These are phyloP conservation scores for Leucophora obtusa DNA, from an alignment of 2,888 invertebrate genomes.

Conservation along the genomic window DNA sequence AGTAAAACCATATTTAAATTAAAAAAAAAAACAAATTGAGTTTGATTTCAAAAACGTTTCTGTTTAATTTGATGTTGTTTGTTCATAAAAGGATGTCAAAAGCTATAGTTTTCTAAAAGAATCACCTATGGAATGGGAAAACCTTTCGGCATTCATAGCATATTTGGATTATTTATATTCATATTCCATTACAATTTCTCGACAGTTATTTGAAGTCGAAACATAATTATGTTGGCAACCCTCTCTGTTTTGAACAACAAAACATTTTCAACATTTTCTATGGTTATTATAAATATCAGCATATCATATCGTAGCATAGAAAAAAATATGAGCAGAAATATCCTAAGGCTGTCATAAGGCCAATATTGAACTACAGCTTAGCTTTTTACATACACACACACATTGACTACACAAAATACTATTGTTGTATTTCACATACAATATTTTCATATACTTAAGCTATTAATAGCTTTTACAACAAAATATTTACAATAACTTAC, in stretches of 20 bases:
- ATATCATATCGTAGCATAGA: constrained; percentile 30
- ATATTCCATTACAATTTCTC: no score
- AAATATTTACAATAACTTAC: constrained; percentile 64
- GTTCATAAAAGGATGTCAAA: no score
- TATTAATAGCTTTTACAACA: constrained; percentile 58
- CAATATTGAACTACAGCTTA: constrained; percentile 62
- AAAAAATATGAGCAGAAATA: constrained; percentile 49
- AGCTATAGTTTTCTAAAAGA: no score
- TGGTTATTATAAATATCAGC: constrained; percentile 58
- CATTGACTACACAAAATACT: constrained; percentile 1
- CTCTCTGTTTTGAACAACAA: constrained; percentile 23
- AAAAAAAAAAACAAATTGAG: no score
- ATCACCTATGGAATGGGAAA: no score
- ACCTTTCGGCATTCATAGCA: no score
- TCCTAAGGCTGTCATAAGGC: constrained; percentile 62
- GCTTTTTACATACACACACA: constrained; percentile 10
- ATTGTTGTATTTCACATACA: constrained; percentile 4
- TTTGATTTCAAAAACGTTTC: no score
- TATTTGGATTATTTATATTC: no score
- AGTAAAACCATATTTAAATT: no score
- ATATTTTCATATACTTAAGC: constrained; percentile 60
- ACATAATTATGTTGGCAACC: constrained; percentile 23
- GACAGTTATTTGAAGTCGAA: no score
- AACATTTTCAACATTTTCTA: constrained; percentile 42
- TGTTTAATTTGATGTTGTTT: no score